Percentiles rank a stretch among this genome's conserved stretches.
Conservation (phyloP, 2,797 vertebrate genomes). For the Malurus leucopterus region DNA sequence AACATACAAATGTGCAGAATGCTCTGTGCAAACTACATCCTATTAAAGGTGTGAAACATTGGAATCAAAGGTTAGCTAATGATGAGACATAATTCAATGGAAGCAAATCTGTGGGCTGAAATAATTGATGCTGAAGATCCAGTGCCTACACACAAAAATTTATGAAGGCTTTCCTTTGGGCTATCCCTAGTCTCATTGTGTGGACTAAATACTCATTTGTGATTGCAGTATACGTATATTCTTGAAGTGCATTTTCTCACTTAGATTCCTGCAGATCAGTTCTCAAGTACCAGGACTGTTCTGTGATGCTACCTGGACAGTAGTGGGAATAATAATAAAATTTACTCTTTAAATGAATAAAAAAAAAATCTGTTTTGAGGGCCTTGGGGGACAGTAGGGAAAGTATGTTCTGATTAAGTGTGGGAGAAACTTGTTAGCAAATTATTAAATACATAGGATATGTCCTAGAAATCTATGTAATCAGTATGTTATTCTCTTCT, state of each 20-base stretch:
- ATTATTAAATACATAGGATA: background rate
- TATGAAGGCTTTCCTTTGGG: background rate
- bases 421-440: background rate
- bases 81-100: background rate
- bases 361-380: background rate
- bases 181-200: background rate
- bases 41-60: background rate
- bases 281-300: background rate
- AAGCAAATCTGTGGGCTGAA: background rate
- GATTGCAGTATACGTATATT: background rate
- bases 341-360: background rate
- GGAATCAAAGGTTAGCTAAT: background rate
- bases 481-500: background rate
- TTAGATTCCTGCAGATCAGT: background rate
- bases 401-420: background rate
- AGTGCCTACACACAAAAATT: background rate
- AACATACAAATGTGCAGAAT: background rate
- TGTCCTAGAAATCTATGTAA: background rate
- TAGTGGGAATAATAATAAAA: background rate
- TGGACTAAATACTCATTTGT: background rate
- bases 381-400: background rate
- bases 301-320: background rate
- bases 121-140: background rate
- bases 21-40: background rate
- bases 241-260: background rate